Evolutionary conservation across 1,140 invertebrate species (phyloP).

Genomic region (Phthorimaea operculella): DNA sequence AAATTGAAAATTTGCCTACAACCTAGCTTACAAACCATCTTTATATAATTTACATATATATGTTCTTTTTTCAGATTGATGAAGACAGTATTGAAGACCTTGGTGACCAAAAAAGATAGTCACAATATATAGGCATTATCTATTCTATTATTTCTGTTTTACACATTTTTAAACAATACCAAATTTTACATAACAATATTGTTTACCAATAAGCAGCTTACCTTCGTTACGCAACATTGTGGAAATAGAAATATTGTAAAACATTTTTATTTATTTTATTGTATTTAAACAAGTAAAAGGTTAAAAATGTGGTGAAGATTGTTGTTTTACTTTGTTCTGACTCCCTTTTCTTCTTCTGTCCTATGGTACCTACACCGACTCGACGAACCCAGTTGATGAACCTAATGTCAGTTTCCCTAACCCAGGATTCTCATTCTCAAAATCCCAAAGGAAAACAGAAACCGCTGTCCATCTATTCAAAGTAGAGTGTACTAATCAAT

Average conservation of each 20-base stretch:
- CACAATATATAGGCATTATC: conserved; percentile 16
- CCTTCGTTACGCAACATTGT: background rate
- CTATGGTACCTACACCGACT: too few relatives aligned
- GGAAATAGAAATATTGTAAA: conserved; percentile 21
- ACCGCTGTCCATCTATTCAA: too few relatives aligned
- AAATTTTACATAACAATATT: background rate
- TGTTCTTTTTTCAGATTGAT: conserved; percentile 69
- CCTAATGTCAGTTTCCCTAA: too few relatives aligned
- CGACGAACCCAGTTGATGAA: too few relatives aligned
- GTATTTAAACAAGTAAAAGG: conserved; percentile 16
- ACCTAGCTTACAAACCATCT: too few relatives aligned
- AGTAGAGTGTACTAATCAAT: too few relatives aligned
- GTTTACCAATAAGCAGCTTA: background rate
- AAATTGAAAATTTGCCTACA: too few relatives aligned
- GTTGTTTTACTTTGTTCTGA: background rate
- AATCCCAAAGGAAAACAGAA: too few relatives aligned
- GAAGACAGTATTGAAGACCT: conserved; percentile 78
- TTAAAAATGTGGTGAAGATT: conserved; percentile 16
- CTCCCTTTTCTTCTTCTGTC: too few relatives aligned
- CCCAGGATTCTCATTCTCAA: too few relatives aligned
- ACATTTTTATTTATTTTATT: conserved; percentile 30
- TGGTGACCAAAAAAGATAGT: conserved; percentile 77
- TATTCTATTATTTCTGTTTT: conserved; percentile 4
- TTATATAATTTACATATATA: conserved; percentile 5
- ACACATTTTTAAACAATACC: background rate